Evolutionary conservation across 2,797 vertebrate species (phyloP).

Genomic region (Cyprinodon diabolis): DNA sequence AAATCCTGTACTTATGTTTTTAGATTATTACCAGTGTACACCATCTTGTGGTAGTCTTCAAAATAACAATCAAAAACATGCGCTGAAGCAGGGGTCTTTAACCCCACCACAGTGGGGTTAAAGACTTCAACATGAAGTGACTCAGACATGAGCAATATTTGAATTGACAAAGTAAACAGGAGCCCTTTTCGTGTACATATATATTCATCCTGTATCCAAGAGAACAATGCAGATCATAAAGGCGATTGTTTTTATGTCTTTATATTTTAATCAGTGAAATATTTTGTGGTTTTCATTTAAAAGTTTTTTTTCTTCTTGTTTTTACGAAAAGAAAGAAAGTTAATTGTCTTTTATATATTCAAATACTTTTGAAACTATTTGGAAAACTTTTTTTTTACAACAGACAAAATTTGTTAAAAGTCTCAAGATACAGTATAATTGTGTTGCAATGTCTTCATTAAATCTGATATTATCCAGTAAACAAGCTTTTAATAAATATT

Average conservation of each 20-base stretch:
- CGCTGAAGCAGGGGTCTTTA: not conserved
- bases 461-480: not conserved
- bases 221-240: not conserved
- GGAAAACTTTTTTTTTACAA: too few relatives aligned
- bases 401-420: too few relatives aligned
- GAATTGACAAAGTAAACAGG: not conserved
- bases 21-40: conserved; percentile 44
- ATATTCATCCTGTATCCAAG: not conserved
- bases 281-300: not conserved
- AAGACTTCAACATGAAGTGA: not conserved
- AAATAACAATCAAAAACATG: conserved; percentile 41
- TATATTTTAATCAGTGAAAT: not conserved
- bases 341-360: not conserved
- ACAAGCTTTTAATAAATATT: not conserved
- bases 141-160: not conserved
- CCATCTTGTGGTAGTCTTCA: conserved; percentile 71
- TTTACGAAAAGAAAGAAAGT: not conserved
- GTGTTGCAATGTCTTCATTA: not conserved
- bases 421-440: too few relatives aligned
- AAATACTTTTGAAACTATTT: too few relatives aligned
- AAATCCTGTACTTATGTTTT: not conserved
- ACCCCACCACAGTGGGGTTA: not conserved
- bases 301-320: not conserved
- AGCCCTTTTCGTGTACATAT: not conserved
- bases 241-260: not conserved